Conservation (phyloP, 2,113 vertebrate genomes). For the Acanthochromis polyacanthus region DNA sequence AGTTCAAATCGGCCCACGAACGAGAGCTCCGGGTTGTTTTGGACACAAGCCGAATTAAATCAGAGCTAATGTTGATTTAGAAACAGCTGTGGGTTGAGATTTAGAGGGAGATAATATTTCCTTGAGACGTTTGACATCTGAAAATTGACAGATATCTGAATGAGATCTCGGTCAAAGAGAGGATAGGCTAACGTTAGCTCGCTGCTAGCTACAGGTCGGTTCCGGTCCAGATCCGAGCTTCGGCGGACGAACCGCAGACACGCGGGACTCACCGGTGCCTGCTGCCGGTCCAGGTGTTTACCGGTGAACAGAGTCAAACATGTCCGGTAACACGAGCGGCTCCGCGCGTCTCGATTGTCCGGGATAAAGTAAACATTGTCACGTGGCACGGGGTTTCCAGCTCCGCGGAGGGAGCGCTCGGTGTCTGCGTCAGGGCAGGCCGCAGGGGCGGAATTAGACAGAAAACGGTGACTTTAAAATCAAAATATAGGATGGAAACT, state of each 20-base stretch:
- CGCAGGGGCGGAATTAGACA: neutral
- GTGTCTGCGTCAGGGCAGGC: accelerated
- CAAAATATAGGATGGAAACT: neutral
- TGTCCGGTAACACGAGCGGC: neutral
- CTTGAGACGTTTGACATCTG: neutral
- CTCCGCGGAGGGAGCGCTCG: neutral
- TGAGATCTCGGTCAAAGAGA: neutral
- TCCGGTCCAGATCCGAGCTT: neutral
- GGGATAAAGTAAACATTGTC: slow-evolving; percentile 69
- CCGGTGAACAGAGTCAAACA: neutral
- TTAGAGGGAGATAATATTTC: accelerated
- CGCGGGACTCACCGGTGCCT: slow-evolving; percentile 41
- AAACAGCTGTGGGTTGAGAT: accelerated
- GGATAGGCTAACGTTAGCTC: slow-evolving; percentile 13
- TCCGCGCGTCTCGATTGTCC: neutral
- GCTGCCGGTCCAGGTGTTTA: neutral
- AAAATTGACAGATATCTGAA: neutral
- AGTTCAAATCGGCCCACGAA: neutral
- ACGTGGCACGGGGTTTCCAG: slow-evolving; percentile 65
- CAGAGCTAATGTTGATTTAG: accelerated
- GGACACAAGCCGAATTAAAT: slow-evolving; percentile 1
- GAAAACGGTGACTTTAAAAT: neutral
- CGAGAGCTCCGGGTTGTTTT: neutral
- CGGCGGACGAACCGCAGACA: neutral
- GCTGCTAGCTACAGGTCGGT: too few species aligned